phyloP scores from a whole-genome alignment of 2,797 vertebrate genomes.

The Coilia nasus region DNA sequence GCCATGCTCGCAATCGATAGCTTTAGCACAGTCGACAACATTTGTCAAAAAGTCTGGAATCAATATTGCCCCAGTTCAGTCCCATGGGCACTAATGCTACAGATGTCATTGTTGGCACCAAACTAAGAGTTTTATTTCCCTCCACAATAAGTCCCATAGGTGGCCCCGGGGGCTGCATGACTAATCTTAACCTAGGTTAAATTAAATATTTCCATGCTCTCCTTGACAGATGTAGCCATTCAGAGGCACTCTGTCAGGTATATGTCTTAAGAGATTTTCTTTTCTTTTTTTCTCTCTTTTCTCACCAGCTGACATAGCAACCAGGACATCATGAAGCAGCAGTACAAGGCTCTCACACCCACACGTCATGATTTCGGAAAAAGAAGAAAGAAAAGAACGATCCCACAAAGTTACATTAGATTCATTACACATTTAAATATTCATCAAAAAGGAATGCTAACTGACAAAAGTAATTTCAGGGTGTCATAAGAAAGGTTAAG shows the following conservation, averaged over 20 bases:
- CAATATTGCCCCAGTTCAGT: neutral
- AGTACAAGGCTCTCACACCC: constrained; percentile 13
- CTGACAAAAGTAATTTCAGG: constrained; percentile 15
- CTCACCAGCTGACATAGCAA: constrained; percentile 48
- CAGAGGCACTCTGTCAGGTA: constrained; percentile 58
- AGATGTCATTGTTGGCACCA: neutral
- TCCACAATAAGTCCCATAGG: neutral
- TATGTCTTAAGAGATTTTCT: constrained; percentile 49
- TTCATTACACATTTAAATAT: neutral
- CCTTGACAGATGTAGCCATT: constrained; percentile 62
- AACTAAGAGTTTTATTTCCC: neutral
- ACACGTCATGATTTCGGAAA: neutral
- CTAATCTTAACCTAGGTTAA: constrained; percentile 70
- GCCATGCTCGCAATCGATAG: neutral
- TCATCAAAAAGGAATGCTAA: neutral
- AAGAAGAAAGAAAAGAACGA: neutral
- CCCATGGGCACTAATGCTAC: neutral
- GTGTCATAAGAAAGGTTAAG: constrained; percentile 48
- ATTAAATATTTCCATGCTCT: constrained; percentile 77
- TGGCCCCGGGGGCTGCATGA: constrained; percentile 61
- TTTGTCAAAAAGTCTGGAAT: constrained; percentile 12
- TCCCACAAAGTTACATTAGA: neutral
- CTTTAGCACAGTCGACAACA: neutral
- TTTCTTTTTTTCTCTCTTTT: neutral
- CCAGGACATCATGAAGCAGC: constrained; percentile 35